These are phyloP conservation scores for Acipenser transmontanus DNA, from an alignment of 2,797 vertebrate genomes.

Conservation along the genomic window DNA sequence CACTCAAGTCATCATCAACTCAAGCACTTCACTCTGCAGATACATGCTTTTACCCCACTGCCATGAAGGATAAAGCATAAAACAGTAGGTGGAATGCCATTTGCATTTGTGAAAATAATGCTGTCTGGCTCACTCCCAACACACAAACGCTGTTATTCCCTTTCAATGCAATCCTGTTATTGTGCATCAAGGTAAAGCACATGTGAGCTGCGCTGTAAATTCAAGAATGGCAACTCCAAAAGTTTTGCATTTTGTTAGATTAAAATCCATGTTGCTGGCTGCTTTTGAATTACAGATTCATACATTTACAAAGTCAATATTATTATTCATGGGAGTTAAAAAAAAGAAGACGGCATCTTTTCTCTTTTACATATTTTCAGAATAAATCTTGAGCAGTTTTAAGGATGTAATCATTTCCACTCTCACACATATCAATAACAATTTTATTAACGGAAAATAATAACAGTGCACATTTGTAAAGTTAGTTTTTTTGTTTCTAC, in stretches of 20 bases:
- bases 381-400: conserved; percentile 23
- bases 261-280: conserved; percentile 21
- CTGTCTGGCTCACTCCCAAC: conserved; percentile 26
- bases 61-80: conserved; percentile 41
- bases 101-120: conserved; percentile 53
- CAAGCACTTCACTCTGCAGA: conserved; percentile 37
- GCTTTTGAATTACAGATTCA: not conserved
- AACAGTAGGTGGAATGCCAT: conserved; percentile 45
- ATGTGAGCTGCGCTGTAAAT: conserved; percentile 30
- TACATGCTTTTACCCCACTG: conserved; percentile 45
- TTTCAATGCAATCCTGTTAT: conserved; percentile 1
- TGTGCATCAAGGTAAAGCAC: conserved; percentile 36
- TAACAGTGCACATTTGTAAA: too few species aligned
- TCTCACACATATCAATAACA: too few species aligned
- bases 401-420: not conserved
- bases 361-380: not conserved
- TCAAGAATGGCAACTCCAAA: not conserved
- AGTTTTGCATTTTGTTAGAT: conserved; percentile 44
- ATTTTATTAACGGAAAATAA: too few species aligned
- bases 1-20: conserved; percentile 51
- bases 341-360: too few species aligned
- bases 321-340: too few species aligned
- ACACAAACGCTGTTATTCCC: not conserved
- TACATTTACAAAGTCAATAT: too few species aligned
- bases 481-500: too few species aligned